Evolutionary conservation across 2,797 vertebrate species (phyloP), one percentile per base, ranked within the genome.

Genomic region (Brachymystax lenok): DNA sequence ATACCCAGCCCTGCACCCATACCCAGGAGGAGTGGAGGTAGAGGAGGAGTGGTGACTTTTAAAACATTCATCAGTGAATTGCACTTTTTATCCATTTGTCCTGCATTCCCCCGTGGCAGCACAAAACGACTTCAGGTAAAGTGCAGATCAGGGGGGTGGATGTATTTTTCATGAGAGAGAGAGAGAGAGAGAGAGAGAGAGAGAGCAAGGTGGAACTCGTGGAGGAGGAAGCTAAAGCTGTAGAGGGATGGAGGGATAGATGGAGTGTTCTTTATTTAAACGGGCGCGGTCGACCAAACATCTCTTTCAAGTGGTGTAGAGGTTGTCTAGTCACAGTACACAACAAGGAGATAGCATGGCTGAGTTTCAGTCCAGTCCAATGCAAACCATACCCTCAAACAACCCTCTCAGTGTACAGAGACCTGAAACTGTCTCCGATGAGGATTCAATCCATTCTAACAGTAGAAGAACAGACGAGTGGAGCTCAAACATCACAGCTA

Each of bases 81-180:
- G 79, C 40, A 75, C 73, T 81, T 69, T 74, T 74, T 19, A 16
- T 35, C 61, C 79, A 82, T 85, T 83, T 13, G 16, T 74, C 71
- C 54, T 59, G 33, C 63, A 77, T 86, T 85, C 82, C 77, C 71
- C 28, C 30, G 76, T 78, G 83, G 91, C 90, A 91, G 91, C 91
- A 87, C 69, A 84, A 92, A 90, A 86, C 84, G 77, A 88, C 84
- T 90, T 89, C 82, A 40, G 79, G 88, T 86, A 82, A 84, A 90
- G 87, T 89, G 85, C 72, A 8, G 4, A 28, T 76, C 79, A 59
- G 88, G 82, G 80, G 79, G 52, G 73, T 21, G 64, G 59, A 90
- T 90, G 83, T 76, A 88, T 91, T 90, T 91, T 89, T 88, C 72
- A 90, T 90, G 88, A 92, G 83, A 56, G 12, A 68, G 69, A 30